phyloP scores from a whole-genome alignment of 2,888 invertebrate species.

The Invenusta paracnida region DNA sequence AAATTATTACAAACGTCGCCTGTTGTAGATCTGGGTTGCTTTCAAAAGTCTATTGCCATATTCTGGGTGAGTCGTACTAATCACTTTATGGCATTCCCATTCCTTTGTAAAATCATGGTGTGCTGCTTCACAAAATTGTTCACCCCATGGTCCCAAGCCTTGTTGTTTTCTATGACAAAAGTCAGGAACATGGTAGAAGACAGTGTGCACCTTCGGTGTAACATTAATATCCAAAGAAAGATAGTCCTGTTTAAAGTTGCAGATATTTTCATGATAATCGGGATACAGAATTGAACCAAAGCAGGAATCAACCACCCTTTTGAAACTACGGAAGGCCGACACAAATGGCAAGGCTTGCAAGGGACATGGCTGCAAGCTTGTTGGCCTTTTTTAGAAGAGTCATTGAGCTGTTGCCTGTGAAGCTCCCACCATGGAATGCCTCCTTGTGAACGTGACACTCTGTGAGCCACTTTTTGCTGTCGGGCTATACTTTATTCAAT shows the following conservation, averaged over 20 bases:
- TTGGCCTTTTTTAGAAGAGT: background rate
- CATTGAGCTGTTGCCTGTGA: background rate
- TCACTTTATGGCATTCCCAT: background rate
- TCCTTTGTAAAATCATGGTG: background rate
- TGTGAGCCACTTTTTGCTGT: background rate
- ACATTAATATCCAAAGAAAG: background rate
- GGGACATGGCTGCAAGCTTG: background rate
- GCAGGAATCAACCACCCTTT: background rate
- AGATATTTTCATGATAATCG: background rate
- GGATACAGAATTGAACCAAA: background rate
- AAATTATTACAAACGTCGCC: background rate
- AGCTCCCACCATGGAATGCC: background rate
- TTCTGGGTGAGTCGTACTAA: background rate
- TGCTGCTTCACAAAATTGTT: background rate
- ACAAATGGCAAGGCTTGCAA: background rate
- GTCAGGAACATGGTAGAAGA: background rate
- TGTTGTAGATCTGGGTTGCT: background rate
- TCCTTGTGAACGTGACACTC: background rate
- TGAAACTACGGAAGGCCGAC: background rate
- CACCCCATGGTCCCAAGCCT: background rate
- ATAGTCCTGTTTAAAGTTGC: background rate
- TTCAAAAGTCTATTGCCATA: background rate
- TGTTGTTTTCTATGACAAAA: background rate
- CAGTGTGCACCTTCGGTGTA: constrained; percentile 1
- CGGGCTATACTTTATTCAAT: background rate